These are phyloP conservation scores for Apoda limacodes DNA, from an alignment of 2,888 invertebrate species.

Conservation along the genomic window DNA sequence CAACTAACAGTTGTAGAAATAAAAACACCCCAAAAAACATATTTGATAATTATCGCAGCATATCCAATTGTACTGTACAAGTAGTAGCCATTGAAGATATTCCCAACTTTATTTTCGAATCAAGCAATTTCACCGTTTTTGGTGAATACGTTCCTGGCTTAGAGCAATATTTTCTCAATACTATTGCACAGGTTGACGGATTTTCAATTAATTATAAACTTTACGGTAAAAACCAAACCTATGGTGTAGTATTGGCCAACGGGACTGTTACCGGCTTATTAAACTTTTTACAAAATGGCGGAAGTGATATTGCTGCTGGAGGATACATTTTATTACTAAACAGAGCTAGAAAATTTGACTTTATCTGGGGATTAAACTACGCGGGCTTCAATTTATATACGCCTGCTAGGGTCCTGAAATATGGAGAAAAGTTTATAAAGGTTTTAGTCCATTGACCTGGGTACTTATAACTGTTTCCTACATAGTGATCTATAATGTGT, in stretches of 20 bases:
- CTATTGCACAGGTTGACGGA: constrained; percentile 27
- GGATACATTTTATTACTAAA: constrained; percentile 34
- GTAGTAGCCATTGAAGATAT: constrained; percentile 29
- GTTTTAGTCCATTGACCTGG: constrained; percentile 34
- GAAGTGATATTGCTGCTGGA: constrained; percentile 33
- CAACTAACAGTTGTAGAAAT: constrained; percentile 25
- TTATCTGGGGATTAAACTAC: constrained; percentile 34
- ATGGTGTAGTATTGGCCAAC: constrained; percentile 34
- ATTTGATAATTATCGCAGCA: no score
- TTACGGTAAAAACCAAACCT: constrained; percentile 15
- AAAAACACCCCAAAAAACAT: constrained; percentile 12
- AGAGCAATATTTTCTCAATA: constrained; percentile 37
- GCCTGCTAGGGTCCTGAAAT: constrained; percentile 24
- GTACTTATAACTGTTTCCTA: constrained; percentile 28
- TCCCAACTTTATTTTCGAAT: constrained; percentile 28
- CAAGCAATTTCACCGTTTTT: constrained; percentile 23
- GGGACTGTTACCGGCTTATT: constrained; percentile 34
- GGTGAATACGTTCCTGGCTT: constrained; percentile 26
- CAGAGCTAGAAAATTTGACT: constrained; percentile 35
- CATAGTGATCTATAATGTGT: constrained; percentile 20
- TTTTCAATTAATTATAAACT: constrained; percentile 26
- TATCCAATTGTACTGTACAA: constrained; percentile 30
- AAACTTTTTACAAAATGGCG: constrained; percentile 25
- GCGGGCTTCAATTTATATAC: constrained; percentile 28
- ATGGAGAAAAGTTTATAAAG: constrained; percentile 37